Evolutionary conservation across 1,140 invertebrate species (phyloP).

Genomic region (Plectus sambesii): DNA sequence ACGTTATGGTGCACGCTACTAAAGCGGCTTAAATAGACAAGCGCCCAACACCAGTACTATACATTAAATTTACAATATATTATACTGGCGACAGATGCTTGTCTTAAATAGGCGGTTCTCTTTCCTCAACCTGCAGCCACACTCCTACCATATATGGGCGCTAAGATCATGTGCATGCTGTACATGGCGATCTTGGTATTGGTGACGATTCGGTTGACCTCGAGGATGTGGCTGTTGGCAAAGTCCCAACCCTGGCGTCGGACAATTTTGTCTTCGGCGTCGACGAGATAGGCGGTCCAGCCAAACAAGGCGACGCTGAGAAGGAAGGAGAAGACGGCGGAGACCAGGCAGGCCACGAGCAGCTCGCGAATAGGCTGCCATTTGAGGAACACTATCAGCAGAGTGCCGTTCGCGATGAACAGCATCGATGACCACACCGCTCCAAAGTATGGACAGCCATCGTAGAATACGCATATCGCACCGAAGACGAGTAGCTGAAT

Average conservation of each 20-base stretch:
- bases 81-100: no score
- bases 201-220: constrained; percentile 34
- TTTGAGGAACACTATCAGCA: constrained; percentile 31
- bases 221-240: constrained; percentile 21
- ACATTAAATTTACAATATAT: no score
- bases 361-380: constrained; percentile 25
- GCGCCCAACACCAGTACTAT: no score
- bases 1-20: no score
- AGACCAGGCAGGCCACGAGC: constrained; percentile 30
- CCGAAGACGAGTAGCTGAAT: constrained; percentile 36
- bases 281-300: constrained; percentile 38
- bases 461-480: constrained; percentile 39
- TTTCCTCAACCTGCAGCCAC: no score
- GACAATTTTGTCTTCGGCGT: constrained; percentile 34
- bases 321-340: constrained; percentile 27
- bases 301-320: constrained; percentile 29
- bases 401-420: constrained; percentile 31
- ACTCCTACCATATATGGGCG: constrained; percentile 32
- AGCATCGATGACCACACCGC: constrained; percentile 21
- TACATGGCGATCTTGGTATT: constrained; percentile 44
- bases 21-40: no score
- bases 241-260: constrained; percentile 25
- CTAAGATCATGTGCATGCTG: constrained; percentile 36
- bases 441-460: constrained; percentile 34
- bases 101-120: no score